phyloP scores from a whole-genome alignment of 2,113 vertebrate genomes.

The Trichomycterus rosablanca region DNA sequence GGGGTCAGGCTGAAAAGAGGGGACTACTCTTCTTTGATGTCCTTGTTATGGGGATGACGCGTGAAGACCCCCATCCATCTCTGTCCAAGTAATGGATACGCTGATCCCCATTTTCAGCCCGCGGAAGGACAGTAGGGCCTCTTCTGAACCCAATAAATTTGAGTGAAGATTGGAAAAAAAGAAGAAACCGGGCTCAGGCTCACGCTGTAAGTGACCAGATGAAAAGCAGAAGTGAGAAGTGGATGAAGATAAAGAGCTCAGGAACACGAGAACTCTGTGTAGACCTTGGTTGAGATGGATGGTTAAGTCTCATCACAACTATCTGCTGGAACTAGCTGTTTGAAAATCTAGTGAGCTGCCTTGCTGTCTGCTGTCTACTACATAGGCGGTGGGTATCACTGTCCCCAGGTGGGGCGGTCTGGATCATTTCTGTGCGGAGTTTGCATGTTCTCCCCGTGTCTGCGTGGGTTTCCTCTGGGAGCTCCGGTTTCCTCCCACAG shows the following conservation, averaged over 20 bases:
- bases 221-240: constrained; percentile 56
- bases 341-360: too few species aligned
- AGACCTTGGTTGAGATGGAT: constrained; percentile 47
- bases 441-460: too few species aligned
- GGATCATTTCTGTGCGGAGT: too few species aligned
- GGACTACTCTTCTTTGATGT: constrained; percentile 74
- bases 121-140: constrained; percentile 77
- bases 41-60: constrained; percentile 72
- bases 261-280: constrained; percentile 40
- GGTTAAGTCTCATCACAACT: too few species aligned
- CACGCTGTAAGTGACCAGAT: constrained; percentile 72
- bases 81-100: constrained; percentile 78
- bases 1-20: constrained; percentile 73
- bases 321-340: too few species aligned
- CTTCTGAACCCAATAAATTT: constrained; percentile 82
- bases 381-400: too few species aligned
- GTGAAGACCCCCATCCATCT: constrained; percentile 73
- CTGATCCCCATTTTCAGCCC: constrained; percentile 77
- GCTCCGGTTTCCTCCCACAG: too few species aligned
- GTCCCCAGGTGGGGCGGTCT: too few species aligned
- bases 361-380: too few species aligned
- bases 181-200: constrained; percentile 63
- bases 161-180: constrained; percentile 77
- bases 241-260: constrained; percentile 41
- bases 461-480: too few species aligned